phyloP scores from a whole-genome alignment of 1,140 invertebrate genomes.

The Oppia nitens region DNA sequence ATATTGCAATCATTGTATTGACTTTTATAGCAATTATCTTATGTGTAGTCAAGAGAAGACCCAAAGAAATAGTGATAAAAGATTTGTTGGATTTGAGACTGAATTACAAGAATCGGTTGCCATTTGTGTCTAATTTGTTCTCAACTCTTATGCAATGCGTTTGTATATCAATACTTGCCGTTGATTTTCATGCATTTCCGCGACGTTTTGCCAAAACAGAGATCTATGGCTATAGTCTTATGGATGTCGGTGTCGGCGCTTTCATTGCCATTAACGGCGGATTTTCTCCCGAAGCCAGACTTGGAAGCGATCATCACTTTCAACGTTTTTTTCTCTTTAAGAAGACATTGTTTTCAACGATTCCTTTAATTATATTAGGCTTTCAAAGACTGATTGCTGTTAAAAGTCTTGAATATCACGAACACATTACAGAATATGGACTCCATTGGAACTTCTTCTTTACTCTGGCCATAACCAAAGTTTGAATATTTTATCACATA shows the following conservation, averaged over 20 bases:
- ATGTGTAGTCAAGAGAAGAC: background rate
- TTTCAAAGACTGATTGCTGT: slow-evolving; percentile 38
- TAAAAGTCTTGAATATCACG: slow-evolving; percentile 49
- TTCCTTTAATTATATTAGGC: slow-evolving; percentile 41
- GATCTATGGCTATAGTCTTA: slow-evolving; percentile 66
- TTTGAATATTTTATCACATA: slow-evolving; percentile 21
- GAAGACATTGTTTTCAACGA: slow-evolving; percentile 15
- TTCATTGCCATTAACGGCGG: slow-evolving; percentile 52
- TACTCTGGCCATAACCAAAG: slow-evolving; percentile 64
- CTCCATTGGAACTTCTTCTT: slow-evolving; percentile 95
- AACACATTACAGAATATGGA: slow-evolving; percentile 79
- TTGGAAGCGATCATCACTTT: background rate
- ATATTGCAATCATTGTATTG: background rate
- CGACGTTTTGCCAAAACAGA: slow-evolving; percentile 67
- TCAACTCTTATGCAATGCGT: slow-evolving; percentile 11
- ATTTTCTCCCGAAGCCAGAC: slow-evolving; percentile 15
- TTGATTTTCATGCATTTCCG: slow-evolving; percentile 78
- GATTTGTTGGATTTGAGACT: background rate
- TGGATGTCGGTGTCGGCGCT: slow-evolving; percentile 84
- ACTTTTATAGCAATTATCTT: background rate
- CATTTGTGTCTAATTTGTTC: slow-evolving; percentile 9
- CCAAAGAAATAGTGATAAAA: background rate
- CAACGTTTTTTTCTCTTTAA: background rate
- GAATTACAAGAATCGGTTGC: background rate
- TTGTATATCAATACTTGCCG: slow-evolving; percentile 62